A percentile compares a stretch with the other conserved stretches of the same genome.
Evolutionary conservation across 2,113 vertebrate species (phyloP).

Genomic region (Cebidichthys violaceus): DNA sequence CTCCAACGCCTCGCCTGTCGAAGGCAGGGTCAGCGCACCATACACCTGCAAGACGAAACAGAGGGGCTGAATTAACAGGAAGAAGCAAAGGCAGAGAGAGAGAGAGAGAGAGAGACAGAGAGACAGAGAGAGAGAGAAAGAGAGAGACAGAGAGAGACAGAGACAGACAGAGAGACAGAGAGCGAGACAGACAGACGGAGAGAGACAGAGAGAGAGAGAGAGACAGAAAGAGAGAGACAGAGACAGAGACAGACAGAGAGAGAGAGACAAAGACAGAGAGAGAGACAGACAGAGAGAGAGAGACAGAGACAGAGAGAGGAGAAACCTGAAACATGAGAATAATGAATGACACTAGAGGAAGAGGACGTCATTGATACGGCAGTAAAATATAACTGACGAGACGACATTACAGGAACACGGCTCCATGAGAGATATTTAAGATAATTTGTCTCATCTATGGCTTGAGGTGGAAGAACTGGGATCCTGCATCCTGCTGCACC

Average conservation of each 20-base stretch:
- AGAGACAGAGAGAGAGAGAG: too few species aligned
- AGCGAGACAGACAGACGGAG: too few species aligned
- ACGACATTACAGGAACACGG: constrained; percentile 37
- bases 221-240: too few species aligned
- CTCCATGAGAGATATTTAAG: constrained; percentile 44
- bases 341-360: constrained; percentile 1
- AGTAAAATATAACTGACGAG: constrained; percentile 35
- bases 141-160: too few species aligned
- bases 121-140: too few species aligned
- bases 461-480: constrained; percentile 43
- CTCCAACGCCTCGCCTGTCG: constrained; percentile 82
- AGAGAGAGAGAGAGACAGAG: too few species aligned
- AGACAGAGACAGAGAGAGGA: not conserved
- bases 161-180: too few species aligned
- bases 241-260: constrained; percentile 5
- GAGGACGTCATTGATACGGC: constrained; percentile 16
- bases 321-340: not conserved
- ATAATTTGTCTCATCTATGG: constrained; percentile 59
- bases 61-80: constrained; percentile 8
- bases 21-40: constrained; percentile 83
- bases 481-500: constrained; percentile 54
- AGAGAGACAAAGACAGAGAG: not conserved
- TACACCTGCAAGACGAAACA: constrained; percentile 79
- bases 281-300: too few species aligned
- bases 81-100: constrained; percentile 3